phyloP scores from a whole-genome alignment of 2,113 vertebrate species.

The Hippocampus barbouri region DNA sequence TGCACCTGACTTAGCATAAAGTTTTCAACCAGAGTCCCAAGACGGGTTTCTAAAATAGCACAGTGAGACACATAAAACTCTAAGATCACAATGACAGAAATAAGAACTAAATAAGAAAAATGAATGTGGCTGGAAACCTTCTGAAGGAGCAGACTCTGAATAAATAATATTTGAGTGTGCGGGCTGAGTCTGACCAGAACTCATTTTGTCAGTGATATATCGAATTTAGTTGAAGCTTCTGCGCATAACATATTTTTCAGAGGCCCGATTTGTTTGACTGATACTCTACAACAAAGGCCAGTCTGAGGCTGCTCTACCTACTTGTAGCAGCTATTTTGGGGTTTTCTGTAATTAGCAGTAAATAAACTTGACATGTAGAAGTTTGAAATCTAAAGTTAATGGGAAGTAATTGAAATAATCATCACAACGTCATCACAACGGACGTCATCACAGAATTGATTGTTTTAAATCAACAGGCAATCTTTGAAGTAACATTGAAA shows the following conservation, averaged over 20 bases:
- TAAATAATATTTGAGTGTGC: neutral
- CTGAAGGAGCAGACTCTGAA: neutral
- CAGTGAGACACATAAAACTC: too few species aligned
- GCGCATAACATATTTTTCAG: constrained; percentile 24
- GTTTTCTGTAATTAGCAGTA: neutral
- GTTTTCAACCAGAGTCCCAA: too few species aligned
- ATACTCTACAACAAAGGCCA: constrained; percentile 1
- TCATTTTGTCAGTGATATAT: constrained; percentile 19
- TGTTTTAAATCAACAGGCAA: too few species aligned
- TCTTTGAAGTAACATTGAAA: neutral
- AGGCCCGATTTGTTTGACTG: constrained; percentile 22
- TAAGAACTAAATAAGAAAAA: neutral
- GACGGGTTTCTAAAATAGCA: too few species aligned
- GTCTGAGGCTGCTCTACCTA: constrained; percentile 4
- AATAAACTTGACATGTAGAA: neutral
- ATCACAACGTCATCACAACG: too few species aligned
- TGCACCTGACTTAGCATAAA: too few species aligned
- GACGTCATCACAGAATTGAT: neutral
- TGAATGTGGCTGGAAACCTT: neutral
- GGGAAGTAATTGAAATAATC: neutral
- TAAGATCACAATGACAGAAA: too few species aligned
- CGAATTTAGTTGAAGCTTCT: constrained; percentile 24
- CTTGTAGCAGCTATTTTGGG: constrained; percentile 3
- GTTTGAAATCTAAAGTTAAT: neutral
- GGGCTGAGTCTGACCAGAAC: constrained; percentile 10